Evolutionary conservation across 1,140 invertebrate genomes (phyloP).

Genomic region (Eupristina koningsbergeri): DNA sequence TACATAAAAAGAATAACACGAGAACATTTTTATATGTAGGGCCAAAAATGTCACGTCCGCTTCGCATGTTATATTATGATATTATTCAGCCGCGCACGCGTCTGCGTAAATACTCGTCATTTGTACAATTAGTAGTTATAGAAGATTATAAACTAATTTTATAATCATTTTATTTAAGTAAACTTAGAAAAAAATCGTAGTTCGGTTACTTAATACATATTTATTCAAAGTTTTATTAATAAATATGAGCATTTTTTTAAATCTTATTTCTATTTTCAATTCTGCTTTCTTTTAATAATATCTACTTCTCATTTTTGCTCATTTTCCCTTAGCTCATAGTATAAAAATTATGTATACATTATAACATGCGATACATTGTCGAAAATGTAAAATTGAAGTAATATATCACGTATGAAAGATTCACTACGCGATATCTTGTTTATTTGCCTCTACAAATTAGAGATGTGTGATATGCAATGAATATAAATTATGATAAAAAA

Average conservation of each 20-base stretch:
- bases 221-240: constrained; percentile 32
- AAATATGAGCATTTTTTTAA: constrained; percentile 20
- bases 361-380: constrained; percentile 37
- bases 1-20: constrained; percentile 22
- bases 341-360: constrained; percentile 32
- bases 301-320: constrained; percentile 41
- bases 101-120: constrained; percentile 48
- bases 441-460: neutral
- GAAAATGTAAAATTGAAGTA: constrained; percentile 36
- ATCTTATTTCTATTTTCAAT: constrained; percentile 31
- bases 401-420: constrained; percentile 32
- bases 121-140: constrained; percentile 44
- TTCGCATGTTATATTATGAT: constrained; percentile 49
- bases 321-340: constrained; percentile 45
- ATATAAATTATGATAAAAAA: neutral
- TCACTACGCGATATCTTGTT: constrained; percentile 10
- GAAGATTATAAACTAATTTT: constrained; percentile 39
- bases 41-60: constrained; percentile 47
- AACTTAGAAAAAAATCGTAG: constrained; percentile 34
- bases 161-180: constrained; percentile 29
- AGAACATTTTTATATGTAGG: constrained; percentile 43
- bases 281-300: constrained; percentile 29
- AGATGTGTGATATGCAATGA: neutral
- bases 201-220: constrained; percentile 37
- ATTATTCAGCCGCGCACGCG: constrained; percentile 48